phyloP scores from a whole-genome alignment of 2,113 vertebrate species.

The Erythrocercus mccallii region DNA sequence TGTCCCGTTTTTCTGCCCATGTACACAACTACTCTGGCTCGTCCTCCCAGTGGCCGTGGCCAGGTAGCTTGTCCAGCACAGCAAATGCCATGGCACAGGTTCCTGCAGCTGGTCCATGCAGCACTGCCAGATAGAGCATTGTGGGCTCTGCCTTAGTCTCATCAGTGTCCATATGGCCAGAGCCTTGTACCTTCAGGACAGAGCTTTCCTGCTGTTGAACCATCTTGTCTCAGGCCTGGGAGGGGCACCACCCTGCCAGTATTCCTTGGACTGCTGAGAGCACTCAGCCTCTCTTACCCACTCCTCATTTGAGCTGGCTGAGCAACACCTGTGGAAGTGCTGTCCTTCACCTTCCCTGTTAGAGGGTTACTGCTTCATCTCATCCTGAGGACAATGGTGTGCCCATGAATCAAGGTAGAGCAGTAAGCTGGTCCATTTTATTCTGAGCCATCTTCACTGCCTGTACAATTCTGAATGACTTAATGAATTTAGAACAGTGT shows the following conservation, averaged over 20 bases:
- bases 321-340: neutral
- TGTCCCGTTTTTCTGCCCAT: accelerated
- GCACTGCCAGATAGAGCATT: neutral
- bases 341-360: neutral
- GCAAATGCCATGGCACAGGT: neutral
- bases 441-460: neutral
- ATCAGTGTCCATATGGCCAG: neutral
- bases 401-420: neutral
- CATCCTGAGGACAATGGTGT: accelerated
- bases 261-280: neutral
- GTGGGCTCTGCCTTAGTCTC: neutral
- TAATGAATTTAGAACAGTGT: neutral
- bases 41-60: neutral
- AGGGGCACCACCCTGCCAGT: neutral
- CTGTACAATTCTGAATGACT: neutral
- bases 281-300: neutral
- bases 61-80: neutral
- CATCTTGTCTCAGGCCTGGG: neutral
- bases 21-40: neutral
- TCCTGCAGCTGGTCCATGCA: neutral
- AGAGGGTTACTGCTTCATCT: neutral
- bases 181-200: neutral
- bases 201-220: neutral
- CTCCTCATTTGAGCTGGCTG: neutral
- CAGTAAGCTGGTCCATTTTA: neutral